Conservation (phyloP, 1,140 invertebrate genomes). For the Aphis gossypii region DNA sequence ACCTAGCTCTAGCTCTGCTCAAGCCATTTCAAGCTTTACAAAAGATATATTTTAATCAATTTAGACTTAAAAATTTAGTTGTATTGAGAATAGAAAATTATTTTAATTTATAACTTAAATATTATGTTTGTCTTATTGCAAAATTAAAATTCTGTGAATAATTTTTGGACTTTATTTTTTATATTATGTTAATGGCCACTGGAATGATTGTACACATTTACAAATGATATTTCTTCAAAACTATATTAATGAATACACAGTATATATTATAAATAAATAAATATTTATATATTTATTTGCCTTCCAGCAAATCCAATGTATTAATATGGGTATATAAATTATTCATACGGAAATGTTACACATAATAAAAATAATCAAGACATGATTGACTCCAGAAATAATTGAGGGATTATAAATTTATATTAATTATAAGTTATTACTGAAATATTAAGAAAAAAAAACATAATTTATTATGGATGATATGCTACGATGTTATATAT, state of each 20-base stretch:
- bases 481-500: background rate
- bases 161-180: background rate
- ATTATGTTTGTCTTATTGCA: background rate
- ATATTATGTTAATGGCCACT: background rate
- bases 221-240: background rate
- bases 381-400: background rate
- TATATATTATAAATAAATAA: too few species aligned
- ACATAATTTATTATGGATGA: background rate
- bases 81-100: background rate
- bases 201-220: background rate
- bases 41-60: background rate
- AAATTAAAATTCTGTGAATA: background rate
- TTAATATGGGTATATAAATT: background rate
- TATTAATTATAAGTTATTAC: background rate
- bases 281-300: too few species aligned
- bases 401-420: background rate
- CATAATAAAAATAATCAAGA: background rate
- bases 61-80: background rate
- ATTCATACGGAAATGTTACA: background rate
- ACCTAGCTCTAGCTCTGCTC: too few species aligned
- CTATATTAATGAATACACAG: background rate
- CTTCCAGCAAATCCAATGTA: background rate
- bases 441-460: background rate
- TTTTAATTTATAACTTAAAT: background rate
- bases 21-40: background rate